These are phyloP conservation scores for Gila robusta DNA, from an alignment of 2,797 vertebrate genomes.

Conservation along the genomic window DNA sequence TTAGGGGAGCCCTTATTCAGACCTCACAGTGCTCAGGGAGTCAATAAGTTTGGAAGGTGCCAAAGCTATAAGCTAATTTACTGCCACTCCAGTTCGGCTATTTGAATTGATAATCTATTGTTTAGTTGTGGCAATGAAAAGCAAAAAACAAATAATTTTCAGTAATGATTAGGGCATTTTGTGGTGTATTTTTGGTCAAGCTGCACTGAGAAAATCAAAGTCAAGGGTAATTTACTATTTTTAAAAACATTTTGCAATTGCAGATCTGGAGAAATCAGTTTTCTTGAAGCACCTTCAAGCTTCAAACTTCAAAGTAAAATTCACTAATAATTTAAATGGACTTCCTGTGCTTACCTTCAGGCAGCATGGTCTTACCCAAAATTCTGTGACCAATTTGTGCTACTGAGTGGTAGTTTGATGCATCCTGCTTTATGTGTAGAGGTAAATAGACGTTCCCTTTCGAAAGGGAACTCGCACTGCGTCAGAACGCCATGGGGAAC, in stretches of 20 bases:
- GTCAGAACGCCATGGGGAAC: no score
- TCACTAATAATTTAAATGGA: slow-evolving; percentile 39
- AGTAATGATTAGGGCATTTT: slow-evolving; percentile 52
- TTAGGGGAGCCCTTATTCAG: slow-evolving; percentile 51
- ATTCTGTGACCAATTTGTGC: slow-evolving; percentile 17
- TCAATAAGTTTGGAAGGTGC: slow-evolving; percentile 58
- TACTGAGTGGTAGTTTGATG: neutral
- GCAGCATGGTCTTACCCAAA: slow-evolving; percentile 14
- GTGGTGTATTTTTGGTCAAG: slow-evolving; percentile 27
- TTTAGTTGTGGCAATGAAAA: slow-evolving; percentile 45
- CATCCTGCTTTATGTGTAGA: neutral
- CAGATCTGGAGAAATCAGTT: slow-evolving; percentile 21
- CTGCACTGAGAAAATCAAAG: slow-evolving; percentile 19
- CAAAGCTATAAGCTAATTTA: slow-evolving; percentile 52
- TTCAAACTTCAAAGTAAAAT: slow-evolving; percentile 41
- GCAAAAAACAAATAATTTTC: no score
- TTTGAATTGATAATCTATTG: slow-evolving; percentile 56
- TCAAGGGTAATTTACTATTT: slow-evolving; percentile 36
- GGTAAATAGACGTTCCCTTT: neutral
- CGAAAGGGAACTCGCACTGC: no score
- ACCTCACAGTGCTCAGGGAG: slow-evolving; percentile 38
- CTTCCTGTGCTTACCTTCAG: neutral
- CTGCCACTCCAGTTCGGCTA: slow-evolving; percentile 32
- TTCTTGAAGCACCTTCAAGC: slow-evolving; percentile 31
- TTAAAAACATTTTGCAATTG: slow-evolving; percentile 18